Percentiles rank a stretch among this genome's conserved stretches.
These are phyloP conservation scores for Potorous gilbertii DNA, from an alignment of 2,797 vertebrate species.

Conservation along the genomic window DNA sequence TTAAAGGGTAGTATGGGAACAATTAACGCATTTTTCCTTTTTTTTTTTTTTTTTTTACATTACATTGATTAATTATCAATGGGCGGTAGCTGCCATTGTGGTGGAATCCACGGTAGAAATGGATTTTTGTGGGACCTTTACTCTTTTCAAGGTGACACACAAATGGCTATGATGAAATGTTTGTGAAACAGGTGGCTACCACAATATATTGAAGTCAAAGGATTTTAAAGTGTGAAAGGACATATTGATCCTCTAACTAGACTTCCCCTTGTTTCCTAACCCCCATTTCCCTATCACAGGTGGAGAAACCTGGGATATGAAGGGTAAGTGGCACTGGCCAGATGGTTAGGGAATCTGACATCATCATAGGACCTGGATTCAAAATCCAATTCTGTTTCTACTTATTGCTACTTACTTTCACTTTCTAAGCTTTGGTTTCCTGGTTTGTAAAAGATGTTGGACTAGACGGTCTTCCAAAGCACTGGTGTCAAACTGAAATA, in stretches of 20 bases:
- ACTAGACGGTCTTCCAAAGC: background rate
- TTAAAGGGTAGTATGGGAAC: background rate
- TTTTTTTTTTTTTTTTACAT: background rate
- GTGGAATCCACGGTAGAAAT: background rate
- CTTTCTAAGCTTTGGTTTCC: background rate
- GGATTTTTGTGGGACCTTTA: background rate
- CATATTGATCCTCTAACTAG: background rate
- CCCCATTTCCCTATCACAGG: background rate
- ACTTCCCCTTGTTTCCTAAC: background rate
- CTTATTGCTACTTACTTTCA: background rate
- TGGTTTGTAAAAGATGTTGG: background rate
- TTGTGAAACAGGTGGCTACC: background rate
- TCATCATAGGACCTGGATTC: background rate
- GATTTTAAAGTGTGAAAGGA: background rate
- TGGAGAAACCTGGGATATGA: background rate
- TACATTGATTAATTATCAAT: background rate
- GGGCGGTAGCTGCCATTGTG: too few species aligned
- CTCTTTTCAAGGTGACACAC: background rate
- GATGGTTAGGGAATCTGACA: background rate
- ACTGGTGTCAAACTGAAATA: background rate
- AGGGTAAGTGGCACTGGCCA: background rate
- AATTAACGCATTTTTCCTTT: background rate
- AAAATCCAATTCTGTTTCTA: background rate
- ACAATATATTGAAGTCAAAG: background rate
- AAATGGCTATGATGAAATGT: background rate